phyloP scores from a whole-genome alignment of 1,140 invertebrate species.

The Drosophila repletoides region DNA sequence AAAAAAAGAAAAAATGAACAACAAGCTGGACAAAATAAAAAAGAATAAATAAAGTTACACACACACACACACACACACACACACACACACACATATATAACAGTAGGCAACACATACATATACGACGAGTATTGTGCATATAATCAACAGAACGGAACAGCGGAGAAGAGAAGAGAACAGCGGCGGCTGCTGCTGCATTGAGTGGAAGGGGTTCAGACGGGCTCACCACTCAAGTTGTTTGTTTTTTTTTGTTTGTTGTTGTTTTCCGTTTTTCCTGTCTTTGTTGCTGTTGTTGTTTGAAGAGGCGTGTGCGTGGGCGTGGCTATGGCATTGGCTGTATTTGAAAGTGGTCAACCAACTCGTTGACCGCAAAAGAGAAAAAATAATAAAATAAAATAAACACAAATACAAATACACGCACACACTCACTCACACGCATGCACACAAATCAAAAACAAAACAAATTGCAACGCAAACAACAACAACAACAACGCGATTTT shows the following conservation, averaged over 20 bases:
- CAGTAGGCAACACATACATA: neutral
- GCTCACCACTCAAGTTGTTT: slow-evolving; percentile 33
- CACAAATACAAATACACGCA: slow-evolving; percentile 51
- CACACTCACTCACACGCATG: slow-evolving; percentile 1
- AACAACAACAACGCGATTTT: slow-evolving; percentile 23
- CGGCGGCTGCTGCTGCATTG: neutral
- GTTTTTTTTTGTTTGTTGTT: slow-evolving; percentile 3
- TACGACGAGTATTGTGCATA: slow-evolving; percentile 33
- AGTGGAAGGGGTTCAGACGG: neutral
- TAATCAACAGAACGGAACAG: slow-evolving; percentile 31
- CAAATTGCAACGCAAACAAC: slow-evolving; percentile 51
- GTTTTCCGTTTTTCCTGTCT: neutral
- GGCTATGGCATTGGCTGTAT: slow-evolving; percentile 52
- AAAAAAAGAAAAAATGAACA: slow-evolving; percentile 2
- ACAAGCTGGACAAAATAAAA: neutral
- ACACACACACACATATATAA: neutral
- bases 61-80: neutral
- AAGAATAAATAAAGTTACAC: slow-evolving; percentile 17
- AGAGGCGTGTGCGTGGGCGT: slow-evolving; percentile 16
- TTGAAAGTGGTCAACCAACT: slow-evolving; percentile 81
- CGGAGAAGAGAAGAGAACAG: too few species aligned
- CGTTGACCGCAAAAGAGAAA: slow-evolving; percentile 78
- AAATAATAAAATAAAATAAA: slow-evolving; percentile 79
- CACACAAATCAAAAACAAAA: slow-evolving; percentile 72
- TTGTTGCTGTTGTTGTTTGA: too few species aligned